Evolutionary conservation across 2,888 invertebrate species (phyloP), one percentile per base, ranked within the genome.

Genomic region (Lissocephala sabroskyi): DNA sequence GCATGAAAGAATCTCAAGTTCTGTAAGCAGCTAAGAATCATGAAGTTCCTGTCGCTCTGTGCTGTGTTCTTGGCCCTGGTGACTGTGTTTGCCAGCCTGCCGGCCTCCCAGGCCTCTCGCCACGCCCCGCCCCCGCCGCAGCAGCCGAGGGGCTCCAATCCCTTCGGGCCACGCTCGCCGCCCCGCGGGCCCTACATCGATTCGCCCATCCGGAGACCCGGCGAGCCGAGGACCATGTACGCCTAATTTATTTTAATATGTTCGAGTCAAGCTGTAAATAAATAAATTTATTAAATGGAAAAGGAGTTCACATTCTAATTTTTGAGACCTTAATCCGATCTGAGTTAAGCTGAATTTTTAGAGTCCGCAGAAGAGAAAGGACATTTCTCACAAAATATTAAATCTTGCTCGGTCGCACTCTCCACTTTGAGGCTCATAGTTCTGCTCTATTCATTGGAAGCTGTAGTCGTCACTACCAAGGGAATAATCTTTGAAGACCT

Each of bases 141-240:
- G n/a, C n/a, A 41, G 44, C 56, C 58, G 45, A 6, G 56, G 1
- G 45, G 46, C 26, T 13, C 6, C 0, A 51, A 17, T 16, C 50
- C 65, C 0, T 35, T 47, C 7, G 30, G 43, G 1, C 28, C 43
- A 10, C 26, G 51, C 0, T 37, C 29, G 2, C 45, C 51, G 1
- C 30, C 39, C 13, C 7, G 17, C 9, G 57, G 62, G 3, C 65
- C 71, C 0, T 36, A 62, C 3, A 14, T 14, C 39, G 71, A 73
- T 37, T 19, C 71, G 0, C 74, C 71, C 1, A 26, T 73, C 0
- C 41, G 40, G 2, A 23, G 28, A 1, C 70, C 62, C 0, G 49
- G 50, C 11, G 56, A 44, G 7, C 52, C 60, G 0, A 33, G 18
- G n/a, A 74, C 71, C 0, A 67, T 52, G 55, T 71, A 74, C 50